phyloP scores from a whole-genome alignment of 2,113 vertebrate species.

The Limanda limanda region DNA sequence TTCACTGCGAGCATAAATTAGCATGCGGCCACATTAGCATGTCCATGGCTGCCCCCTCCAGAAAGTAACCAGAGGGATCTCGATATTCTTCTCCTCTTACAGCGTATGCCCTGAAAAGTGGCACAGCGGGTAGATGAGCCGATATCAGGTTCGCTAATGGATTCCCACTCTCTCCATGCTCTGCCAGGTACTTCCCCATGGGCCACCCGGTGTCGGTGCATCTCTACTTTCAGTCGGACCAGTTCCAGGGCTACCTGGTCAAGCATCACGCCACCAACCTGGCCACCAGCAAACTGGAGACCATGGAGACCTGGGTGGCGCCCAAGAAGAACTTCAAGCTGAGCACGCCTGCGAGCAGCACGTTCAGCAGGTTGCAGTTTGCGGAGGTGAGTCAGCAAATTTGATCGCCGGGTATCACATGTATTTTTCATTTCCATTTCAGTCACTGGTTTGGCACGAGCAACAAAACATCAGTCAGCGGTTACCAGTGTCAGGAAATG shows the following conservation, averaged over 20 bases:
- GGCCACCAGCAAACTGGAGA: conserved; percentile 96
- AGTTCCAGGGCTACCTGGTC: conserved; percentile 96
- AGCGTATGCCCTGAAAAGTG: conserved; percentile 36
- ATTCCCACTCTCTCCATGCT: conserved; percentile 15
- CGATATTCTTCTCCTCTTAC: conserved; percentile 56
- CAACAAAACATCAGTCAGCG: conserved; percentile 47
- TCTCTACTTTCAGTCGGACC: conserved; percentile 96
- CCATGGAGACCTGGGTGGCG: conserved; percentile 96
- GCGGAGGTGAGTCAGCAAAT: conserved; percentile 87
- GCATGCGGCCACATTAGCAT: conserved; percentile 60
- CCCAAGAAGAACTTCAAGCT: conserved; percentile 94
- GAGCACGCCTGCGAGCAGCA: conserved; percentile 85
- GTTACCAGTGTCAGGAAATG: conserved; percentile 41
- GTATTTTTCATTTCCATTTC: conserved; percentile 44
- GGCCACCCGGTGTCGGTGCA: conserved; percentile 94
- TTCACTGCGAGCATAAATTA: conserved; percentile 53
- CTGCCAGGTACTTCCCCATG: conserved; percentile 93
- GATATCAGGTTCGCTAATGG: conserved; percentile 54
- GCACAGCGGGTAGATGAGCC: conserved; percentile 25
- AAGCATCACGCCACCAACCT: conserved; percentile 94
- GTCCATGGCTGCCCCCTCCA: conserved; percentile 24
- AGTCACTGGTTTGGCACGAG: conserved; percentile 31
- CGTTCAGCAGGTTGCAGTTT: conserved; percentile 92
- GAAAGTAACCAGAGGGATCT: conserved; percentile 43
- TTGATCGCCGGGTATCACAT: neutral